Conservation (phyloP, 2,888 invertebrate species). For the Amphipoea oculea region DNA sequence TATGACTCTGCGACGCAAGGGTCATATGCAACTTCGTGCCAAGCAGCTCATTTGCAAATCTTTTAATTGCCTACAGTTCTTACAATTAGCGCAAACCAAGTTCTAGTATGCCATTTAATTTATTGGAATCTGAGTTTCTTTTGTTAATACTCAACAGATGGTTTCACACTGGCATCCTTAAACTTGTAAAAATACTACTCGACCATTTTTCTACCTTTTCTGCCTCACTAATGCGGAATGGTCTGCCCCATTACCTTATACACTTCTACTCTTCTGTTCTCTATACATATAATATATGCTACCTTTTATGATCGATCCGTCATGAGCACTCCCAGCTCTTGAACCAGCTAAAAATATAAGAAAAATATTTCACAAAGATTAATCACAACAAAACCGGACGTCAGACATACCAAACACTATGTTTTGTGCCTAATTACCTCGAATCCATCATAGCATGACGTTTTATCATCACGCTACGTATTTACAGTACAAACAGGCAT, state of each 20-base stretch:
- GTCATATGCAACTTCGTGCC: background rate
- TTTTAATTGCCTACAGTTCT: background rate
- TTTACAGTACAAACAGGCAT: constrained; percentile 40
- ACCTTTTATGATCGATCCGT: background rate
- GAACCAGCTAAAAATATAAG: background rate
- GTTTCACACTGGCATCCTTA: background rate
- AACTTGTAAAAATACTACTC: background rate
- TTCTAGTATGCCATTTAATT: background rate
- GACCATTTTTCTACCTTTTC: background rate
- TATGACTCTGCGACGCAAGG: no score
- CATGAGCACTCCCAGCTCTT: background rate
- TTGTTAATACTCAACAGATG: background rate
- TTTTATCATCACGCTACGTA: constrained; percentile 30
- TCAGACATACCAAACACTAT: constrained; percentile 29
- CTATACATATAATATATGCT: background rate
- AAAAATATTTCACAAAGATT: constrained; percentile 31
- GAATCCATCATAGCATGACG: constrained; percentile 60
- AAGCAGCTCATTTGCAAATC: background rate
- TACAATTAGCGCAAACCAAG: background rate
- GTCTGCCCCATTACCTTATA: background rate
- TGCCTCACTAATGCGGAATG: background rate
- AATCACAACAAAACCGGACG: constrained; percentile 37
- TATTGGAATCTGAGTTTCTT: background rate
- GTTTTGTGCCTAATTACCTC: constrained; percentile 50
- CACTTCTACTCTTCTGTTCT: background rate